These are phyloP conservation scores for Teleogryllus occipitalis DNA, from an alignment of 1,140 invertebrate species.

Conservation along the genomic window DNA sequence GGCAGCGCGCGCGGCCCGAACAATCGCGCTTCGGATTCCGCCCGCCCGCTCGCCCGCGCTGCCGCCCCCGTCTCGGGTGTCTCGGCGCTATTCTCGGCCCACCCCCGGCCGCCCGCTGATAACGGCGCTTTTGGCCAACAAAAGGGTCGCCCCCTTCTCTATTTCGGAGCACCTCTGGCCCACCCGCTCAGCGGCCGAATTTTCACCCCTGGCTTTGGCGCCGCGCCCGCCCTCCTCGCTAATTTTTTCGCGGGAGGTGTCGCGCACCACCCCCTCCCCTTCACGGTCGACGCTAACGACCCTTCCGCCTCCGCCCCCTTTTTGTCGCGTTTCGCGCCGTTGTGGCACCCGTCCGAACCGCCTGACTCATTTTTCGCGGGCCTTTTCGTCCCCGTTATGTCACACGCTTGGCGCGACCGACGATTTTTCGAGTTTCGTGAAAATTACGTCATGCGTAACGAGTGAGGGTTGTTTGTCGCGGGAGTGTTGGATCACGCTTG, in stretches of 20 bases:
- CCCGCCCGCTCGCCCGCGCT: too few species aligned
- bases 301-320: too few species aligned
- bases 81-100: background rate
- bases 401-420: too few species aligned
- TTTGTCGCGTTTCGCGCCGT: too few species aligned
- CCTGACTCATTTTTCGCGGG: too few species aligned
- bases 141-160: background rate
- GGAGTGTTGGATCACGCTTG: too few species aligned
- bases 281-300: too few species aligned
- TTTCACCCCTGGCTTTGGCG: background rate
- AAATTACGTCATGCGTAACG: too few species aligned
- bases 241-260: background rate
- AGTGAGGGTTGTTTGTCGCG: too few species aligned
- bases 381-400: too few species aligned
- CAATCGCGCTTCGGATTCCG: slow-evolving; percentile 2
- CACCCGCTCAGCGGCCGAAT: background rate
- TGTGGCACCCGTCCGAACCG: too few species aligned
- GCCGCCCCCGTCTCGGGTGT: background rate
- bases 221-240: background rate
- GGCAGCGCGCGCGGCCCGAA: background rate
- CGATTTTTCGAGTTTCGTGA: too few species aligned
- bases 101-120: background rate
- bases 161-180: background rate
- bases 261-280: background rate
- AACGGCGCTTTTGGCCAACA: background rate